A percentile compares a stretch with the other conserved stretches of the same genome.
Conservation (phyloP, 2,113 vertebrate genomes). For the Stegostoma tigrinum region DNA sequence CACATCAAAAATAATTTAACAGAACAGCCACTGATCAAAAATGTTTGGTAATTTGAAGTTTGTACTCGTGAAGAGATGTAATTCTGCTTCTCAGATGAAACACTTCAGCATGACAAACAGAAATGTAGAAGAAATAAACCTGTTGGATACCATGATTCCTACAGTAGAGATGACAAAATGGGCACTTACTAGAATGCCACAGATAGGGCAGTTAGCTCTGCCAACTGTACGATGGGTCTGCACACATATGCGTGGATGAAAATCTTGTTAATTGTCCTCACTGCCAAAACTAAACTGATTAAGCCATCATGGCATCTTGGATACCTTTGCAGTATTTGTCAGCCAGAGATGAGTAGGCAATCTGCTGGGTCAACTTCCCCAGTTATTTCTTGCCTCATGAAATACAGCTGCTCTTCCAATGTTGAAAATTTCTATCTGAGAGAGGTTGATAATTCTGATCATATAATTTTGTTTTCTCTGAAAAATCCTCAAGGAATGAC, state of each 20-base stretch:
- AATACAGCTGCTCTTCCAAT: background rate
- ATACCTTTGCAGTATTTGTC: background rate
- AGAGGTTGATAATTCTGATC: background rate
- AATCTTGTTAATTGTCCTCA: constrained; percentile 11
- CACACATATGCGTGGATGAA: background rate
- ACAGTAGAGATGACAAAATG: background rate
- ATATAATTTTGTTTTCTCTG: background rate
- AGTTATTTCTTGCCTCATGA: background rate
- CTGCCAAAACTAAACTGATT: constrained; percentile 26
- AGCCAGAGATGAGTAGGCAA: background rate
- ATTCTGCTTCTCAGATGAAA: background rate
- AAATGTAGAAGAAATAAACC: background rate
- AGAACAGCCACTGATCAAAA: background rate
- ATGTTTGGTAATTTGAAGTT: background rate
- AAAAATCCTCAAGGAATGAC: background rate
- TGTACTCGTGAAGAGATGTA: background rate
- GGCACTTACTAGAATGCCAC: background rate
- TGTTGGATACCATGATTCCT: constrained; percentile 3
- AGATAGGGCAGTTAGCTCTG: background rate
- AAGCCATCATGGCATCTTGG: background rate
- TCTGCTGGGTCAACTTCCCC: background rate
- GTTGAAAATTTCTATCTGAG: background rate
- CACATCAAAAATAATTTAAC: background rate
- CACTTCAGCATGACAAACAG: background rate
- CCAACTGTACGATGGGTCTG: constrained; percentile 4